phyloP scores from a whole-genome alignment of 2,888 invertebrate species.

The Alcis repandata region DNA sequence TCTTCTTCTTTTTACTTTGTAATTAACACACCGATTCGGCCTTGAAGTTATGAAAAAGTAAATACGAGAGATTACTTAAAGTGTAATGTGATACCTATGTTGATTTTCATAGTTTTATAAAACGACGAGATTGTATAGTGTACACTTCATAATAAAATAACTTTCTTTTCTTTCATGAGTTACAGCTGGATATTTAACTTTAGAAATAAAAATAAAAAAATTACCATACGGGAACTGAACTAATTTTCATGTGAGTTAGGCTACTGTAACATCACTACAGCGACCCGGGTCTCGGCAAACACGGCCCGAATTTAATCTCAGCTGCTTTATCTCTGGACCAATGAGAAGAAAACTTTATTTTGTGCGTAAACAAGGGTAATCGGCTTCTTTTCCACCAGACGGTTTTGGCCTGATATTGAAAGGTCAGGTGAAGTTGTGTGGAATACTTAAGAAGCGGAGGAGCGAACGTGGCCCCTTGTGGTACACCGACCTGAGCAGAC shows the following conservation, averaged over 20 bases:
- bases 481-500: slow-evolving; percentile 41
- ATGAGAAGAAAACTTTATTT: slow-evolving; percentile 84
- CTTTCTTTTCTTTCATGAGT: too few relatives aligned
- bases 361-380: slow-evolving; percentile 82
- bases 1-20: too few relatives aligned
- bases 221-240: too few relatives aligned
- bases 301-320: slow-evolving; percentile 81
- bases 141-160: too few relatives aligned
- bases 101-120: too few relatives aligned
- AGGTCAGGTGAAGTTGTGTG: slow-evolving; percentile 70
- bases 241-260: neutral
- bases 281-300: slow-evolving; percentile 68
- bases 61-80: too few relatives aligned
- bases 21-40: too few relatives aligned
- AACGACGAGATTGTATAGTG: too few relatives aligned
- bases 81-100: too few relatives aligned
- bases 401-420: slow-evolving; percentile 70
- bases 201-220: too few relatives aligned
- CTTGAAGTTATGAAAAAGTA: too few relatives aligned
- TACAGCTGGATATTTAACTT: too few relatives aligned
- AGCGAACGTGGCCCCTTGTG: slow-evolving; percentile 46
- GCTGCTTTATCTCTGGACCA: slow-evolving; percentile 75
- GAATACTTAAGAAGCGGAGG: slow-evolving; percentile 70
- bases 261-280: slow-evolving; percentile 16
- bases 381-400: slow-evolving; percentile 71